phyloP scores from a whole-genome alignment of 2,888 invertebrate species.

The Ligdia adustata region DNA sequence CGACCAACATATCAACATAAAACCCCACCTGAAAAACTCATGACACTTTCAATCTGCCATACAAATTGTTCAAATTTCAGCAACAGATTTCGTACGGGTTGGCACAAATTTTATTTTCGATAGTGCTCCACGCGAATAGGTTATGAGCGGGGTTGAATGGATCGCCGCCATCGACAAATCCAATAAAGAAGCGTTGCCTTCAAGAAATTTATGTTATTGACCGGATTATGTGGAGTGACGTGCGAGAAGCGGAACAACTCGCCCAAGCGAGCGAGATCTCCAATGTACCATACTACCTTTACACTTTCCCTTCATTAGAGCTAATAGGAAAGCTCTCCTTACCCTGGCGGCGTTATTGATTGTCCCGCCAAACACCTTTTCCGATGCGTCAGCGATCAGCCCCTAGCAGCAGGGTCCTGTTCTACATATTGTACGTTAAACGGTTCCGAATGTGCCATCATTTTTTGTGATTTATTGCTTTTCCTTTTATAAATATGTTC shows the following conservation, averaged over 20 bases:
- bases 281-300: conserved; percentile 44
- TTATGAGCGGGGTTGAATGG: conserved; percentile 65
- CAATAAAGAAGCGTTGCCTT: conserved; percentile 74
- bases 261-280: conserved; percentile 56
- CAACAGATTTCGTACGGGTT: conserved; percentile 53
- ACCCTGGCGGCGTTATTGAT: conserved; percentile 69
- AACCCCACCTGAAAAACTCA: conserved; percentile 1
- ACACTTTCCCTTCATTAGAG: conserved; percentile 41
- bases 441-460: conserved; percentile 58
- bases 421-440: conserved; percentile 73
- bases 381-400: conserved; percentile 71
- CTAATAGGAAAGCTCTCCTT: conserved; percentile 54
- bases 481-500: conserved; percentile 28
- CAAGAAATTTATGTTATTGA: conserved; percentile 80
- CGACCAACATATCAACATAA: background rate
- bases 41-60: conserved; percentile 13
- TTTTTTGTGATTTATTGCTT: conserved; percentile 57
- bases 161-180: conserved; percentile 70
- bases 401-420: conserved; percentile 58
- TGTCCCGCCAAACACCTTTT: conserved; percentile 74
- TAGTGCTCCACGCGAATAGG: conserved; percentile 59
- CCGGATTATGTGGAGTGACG: conserved; percentile 77
- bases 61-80: conserved; percentile 40
- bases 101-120: conserved; percentile 61
- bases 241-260: conserved; percentile 57